Percentiles rank a stretch among this genome's conserved stretches.
phyloP scores from a whole-genome alignment of 1,140 invertebrate genomes.

The Leptopilina boulardi region DNA sequence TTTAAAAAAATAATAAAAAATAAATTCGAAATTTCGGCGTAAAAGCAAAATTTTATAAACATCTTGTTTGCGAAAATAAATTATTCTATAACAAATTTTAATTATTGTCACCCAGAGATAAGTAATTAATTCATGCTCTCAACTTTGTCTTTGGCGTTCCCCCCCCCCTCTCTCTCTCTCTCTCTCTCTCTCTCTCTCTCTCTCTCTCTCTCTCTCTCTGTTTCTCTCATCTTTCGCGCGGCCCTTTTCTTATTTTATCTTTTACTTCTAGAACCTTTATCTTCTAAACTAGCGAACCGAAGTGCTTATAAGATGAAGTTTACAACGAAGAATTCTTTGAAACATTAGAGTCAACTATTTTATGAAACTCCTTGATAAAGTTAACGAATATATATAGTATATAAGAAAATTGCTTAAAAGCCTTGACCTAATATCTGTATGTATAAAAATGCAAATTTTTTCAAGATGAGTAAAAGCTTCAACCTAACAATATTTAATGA shows the following conservation, averaged over 20 bases:
- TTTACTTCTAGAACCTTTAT: slow-evolving; percentile 5
- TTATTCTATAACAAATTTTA: neutral
- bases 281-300: slow-evolving; percentile 13
- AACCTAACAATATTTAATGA: neutral
- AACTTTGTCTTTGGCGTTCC: neutral
- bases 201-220: neutral
- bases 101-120: neutral
- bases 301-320: slow-evolving; percentile 12
- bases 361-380: slow-evolving; percentile 4
- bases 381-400: neutral
- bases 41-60: too few species aligned
- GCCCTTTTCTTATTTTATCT: slow-evolving; percentile 8
- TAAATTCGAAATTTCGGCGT: too few species aligned
- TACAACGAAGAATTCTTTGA: slow-evolving; percentile 2
- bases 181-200: neutral
- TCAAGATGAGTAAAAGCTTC: neutral
- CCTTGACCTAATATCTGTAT: neutral
- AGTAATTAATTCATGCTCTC: slow-evolving; percentile 16
- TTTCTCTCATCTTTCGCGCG: too few species aligned
- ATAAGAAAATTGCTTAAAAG: neutral
- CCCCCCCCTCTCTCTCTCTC: neutral
- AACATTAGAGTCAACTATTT: neutral
- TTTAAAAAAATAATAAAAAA: too few species aligned
- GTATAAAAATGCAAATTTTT: neutral
- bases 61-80: neutral